A percentile compares a stretch with the other conserved stretches of the same genome.
Evolutionary conservation across 1,140 invertebrate genomes (phyloP).

Genomic region (Pygmarrhopalites habei): DNA sequence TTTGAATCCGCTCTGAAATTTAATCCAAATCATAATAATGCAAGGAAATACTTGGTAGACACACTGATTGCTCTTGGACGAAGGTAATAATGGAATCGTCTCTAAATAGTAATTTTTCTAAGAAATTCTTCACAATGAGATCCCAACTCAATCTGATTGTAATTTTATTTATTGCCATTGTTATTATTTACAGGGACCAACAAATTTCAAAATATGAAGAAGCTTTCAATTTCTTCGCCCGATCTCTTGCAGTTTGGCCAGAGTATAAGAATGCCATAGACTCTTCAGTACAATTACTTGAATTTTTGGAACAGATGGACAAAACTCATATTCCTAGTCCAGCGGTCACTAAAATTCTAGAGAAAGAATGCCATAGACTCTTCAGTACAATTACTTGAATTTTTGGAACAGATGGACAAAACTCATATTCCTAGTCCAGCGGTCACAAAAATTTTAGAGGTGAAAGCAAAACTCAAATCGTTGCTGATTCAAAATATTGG

Average conservation of each 20-base stretch:
- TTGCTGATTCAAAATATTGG: conserved; percentile 46
- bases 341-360: conserved; percentile 56
- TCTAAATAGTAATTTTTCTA: too few species aligned
- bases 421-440: conserved; percentile 53
- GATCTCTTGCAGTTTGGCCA: conserved; percentile 68
- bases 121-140: too few species aligned
- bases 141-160: too few species aligned
- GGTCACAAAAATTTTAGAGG: conserved; percentile 50
- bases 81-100: conserved; percentile 48
- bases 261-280: conserved; percentile 74
- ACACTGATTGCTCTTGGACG: conserved; percentile 74
- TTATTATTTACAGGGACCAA: conserved; percentile 35
- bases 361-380: conserved; percentile 73
- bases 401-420: conserved; percentile 40
- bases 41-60: conserved; percentile 86
- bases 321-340: conserved; percentile 54
- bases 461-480: conserved; percentile 58
- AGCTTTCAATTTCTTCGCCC: conserved; percentile 72
- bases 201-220: conserved; percentile 46
- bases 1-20: conserved; percentile 82
- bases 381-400: conserved; percentile 46
- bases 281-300: conserved; percentile 70
- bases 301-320: conserved; percentile 48
- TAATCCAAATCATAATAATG: conserved; percentile 86
- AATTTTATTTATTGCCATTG: conserved; percentile 7